Evolutionary conservation across 64 coral and sea anemone species (phyloP), one percentile per base, ranked within the genome.

Genomic region (Montipora capricornis): DNA sequence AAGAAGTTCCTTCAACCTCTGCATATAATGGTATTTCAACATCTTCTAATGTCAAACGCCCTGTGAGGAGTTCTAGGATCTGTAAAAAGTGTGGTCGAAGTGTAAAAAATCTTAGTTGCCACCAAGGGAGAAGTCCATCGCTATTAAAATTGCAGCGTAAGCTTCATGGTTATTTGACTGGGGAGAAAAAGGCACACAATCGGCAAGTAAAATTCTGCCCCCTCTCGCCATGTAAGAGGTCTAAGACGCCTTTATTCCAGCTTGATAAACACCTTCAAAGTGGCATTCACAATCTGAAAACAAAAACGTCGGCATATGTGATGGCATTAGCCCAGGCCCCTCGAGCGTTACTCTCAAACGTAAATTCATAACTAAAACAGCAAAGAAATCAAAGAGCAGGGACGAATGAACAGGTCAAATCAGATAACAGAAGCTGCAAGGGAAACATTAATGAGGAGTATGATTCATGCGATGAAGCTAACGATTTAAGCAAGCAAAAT

Each of bases 221-320:
- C 48, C 60, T 87, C 13, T 93, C 81, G 14, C 91, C 90, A 84
- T 92, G 90, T 86, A 92, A 92, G 68, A 75, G 48, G 20, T 19
- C 10, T 48, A 67, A 64, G 44, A 85, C 15, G 14, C 79, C 69
- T 49, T 53, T 83, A 62, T 88, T 93, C 74, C 83, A 93, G 75
- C 75, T 88, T 68, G 14, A 93, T 60, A 87, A 93, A 68, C 83
- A 93, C 45, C 60, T 93, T 22, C 83, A 93, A 49, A 37, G 49
- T 20, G 11, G 73, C 16, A 80, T 88, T 51, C 91, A 93, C 81
- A 87, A 78, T 19, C 26, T 88, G 5, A 88, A 93, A 52, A 75
- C 91, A 87, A 78, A 87, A 13, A 69, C 83, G 0, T 48, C 73
- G 4, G 57, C 52, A 59, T 93, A 93, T 80, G 29, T 79, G 4